Base-by-base conservation (phyloP, 2,888 invertebrate genomes). In the Thera britannica region DNA sequence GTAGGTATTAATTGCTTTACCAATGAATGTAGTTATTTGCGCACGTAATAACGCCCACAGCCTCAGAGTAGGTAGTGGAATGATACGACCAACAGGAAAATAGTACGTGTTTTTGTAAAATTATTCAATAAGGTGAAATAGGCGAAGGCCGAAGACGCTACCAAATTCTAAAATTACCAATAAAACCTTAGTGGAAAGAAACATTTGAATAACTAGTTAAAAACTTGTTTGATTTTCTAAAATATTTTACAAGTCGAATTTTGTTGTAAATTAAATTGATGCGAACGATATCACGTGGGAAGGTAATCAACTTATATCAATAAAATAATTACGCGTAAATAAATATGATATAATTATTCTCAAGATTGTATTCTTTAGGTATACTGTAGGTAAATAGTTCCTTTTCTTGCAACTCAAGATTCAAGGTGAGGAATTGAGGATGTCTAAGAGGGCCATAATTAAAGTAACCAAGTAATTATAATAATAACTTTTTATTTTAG, bases 121-220 rank as follows among this genome's bases (percentile, higher is more conserved):
- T 38, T 36, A n/a, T 38, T 36, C 9, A 38, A 65, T 23, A 65
- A 7, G 34, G 9, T 44, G 52, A 63, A 48, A 59, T 11, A 62
- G 44, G 54, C 49, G 3, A 64, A 61, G 57, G 44, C 48, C 56
- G 34, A 65, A 52, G 58, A 67, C 57, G 60, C 58, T 67, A 59
- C 48, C 54, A 64, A 69, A 52, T 64, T 62, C 38, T 46, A 65
- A 58, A 55, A 58, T 35, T 52, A 62, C 35, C 36, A 65, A 60
- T 58, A 59, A 67, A 59, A 54, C 59, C 66, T 59, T 36, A 52
- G n/a, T 44, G 55, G 68, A 62, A 34, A 64, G 51, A 23, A 23
- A 58, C 44, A 70, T 71, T 71, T 61, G 51, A 55, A 63, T 63
- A 74, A 71, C 71, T 35, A 62, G 72, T 72, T 69, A 58, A 41